Base-by-base conservation (phyloP, 2,113 vertebrate species). In the Petrocephalus microphthalmus region DNA sequence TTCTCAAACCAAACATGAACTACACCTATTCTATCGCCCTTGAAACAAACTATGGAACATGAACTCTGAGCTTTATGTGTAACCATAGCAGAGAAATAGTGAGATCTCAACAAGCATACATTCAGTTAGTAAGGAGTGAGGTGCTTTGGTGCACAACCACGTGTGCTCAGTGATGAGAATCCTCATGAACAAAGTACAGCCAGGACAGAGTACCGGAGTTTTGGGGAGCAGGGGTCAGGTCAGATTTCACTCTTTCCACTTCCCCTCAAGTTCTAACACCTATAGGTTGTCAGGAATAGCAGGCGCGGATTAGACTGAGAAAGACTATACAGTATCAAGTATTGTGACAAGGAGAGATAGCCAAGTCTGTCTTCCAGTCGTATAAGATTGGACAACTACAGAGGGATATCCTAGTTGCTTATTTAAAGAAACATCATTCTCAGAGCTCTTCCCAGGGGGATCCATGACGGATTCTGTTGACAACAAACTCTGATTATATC, bases 381-480 rank as follows among this genome's bases (percentile, higher is more conserved):
- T 87, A 8, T 25, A 33, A 52, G 17, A 67, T 19, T 19, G 22
- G 84, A 37, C 67, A 74, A 17, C 84, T 37, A 33, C 25, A 54
- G 33, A 53, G 20, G 64, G 42, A 49, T 60, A n/a, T 57, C 45
- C 56, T 8, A 57, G 49, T n/a, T 2, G 42, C 67, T 85, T 88
- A 88, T 88, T 84, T 88, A 67, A 88, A 88, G 82, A 88, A 29
- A 49, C 19, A 0, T 42, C 56, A 67, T 84, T 88, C 81, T 56
- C 42, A 84, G 25, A 64, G 33, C 47, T 47, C 22, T 53, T 42
- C n/a, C 82, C 82, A 29, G 33, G 17, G 81, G 81, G 78, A 88
- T 57, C 17, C 13, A 7, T 2, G 37, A 47, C 5, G 1, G 81
- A 45, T 52, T 67, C 5, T 84, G 88, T 13, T 56, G 22, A 88